Conservation (phyloP, 2,888 invertebrate species). For the Hoplodrina blanda region DNA sequence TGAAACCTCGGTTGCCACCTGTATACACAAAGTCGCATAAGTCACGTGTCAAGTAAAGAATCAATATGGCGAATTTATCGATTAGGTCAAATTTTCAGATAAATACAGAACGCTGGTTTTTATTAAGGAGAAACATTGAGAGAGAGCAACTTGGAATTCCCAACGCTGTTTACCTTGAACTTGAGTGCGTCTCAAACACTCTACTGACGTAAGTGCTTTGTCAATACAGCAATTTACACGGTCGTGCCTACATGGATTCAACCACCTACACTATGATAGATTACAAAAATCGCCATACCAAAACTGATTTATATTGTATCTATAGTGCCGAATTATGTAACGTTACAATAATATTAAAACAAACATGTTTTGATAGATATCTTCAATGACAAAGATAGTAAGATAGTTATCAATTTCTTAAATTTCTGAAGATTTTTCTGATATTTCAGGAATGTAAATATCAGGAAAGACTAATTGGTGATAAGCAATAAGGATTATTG, state of each 20-base stretch:
- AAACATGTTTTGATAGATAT: conserved; percentile 12
- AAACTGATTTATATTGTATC: conserved; percentile 5
- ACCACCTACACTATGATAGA: conserved; percentile 72
- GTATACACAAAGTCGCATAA: conserved; percentile 74
- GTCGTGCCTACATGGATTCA: conserved; percentile 66
- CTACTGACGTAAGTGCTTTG: conserved; percentile 84
- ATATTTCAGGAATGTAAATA: conserved; percentile 1
- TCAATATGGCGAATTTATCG: conserved; percentile 43
- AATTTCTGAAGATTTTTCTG: background rate
- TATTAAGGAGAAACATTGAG: conserved; percentile 29
- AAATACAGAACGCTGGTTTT: conserved; percentile 6
- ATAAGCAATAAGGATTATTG: background rate
- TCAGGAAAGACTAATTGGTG: too few species aligned
- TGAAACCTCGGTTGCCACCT: conserved; percentile 75
- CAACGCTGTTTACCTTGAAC: conserved; percentile 82
- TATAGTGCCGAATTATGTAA: conserved; percentile 5
- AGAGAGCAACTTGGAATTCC: conserved; percentile 65
- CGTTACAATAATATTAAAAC: background rate
- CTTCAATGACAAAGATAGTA: conserved; percentile 26
- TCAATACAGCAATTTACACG: conserved; percentile 84
- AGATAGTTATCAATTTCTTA: conserved; percentile 5
- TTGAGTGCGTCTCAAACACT: conserved; percentile 76
- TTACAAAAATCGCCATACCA: conserved; percentile 50
- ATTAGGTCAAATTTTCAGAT: conserved; percentile 28
- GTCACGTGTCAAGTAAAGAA: conserved; percentile 30